These are phyloP conservation scores for Athalia rosae DNA, from an alignment of 2,888 invertebrate species.

Conservation along the genomic window DNA sequence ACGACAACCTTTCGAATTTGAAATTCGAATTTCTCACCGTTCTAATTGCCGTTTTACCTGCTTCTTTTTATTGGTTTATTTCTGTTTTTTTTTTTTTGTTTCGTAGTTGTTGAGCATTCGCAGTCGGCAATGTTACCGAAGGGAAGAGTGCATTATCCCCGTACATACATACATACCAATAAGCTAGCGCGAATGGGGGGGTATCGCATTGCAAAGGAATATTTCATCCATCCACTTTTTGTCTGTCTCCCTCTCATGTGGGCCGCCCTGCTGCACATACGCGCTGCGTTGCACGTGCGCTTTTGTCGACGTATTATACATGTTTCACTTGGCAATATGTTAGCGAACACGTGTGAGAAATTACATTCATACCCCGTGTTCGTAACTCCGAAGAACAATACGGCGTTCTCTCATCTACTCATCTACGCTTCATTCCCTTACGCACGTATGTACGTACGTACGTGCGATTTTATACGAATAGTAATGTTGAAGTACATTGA, in stretches of 20 bases:
- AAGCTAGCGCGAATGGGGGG: background rate
- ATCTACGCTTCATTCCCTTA: too few relatives aligned
- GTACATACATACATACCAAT: background rate
- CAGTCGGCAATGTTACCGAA: background rate
- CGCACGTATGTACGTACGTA: too few relatives aligned
- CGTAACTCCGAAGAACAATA: background rate
- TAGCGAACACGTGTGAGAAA: conserved; percentile 43
- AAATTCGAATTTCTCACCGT: too few relatives aligned
- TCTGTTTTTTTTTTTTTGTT: background rate
- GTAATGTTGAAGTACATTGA: too few relatives aligned
- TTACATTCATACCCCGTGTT: background rate
- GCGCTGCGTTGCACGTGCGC: conserved; percentile 26
- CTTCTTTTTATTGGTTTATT: too few relatives aligned
- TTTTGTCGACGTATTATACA: conserved; percentile 22
- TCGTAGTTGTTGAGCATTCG: background rate
- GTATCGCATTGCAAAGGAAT: background rate
- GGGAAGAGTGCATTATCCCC: background rate
- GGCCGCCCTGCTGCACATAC: conserved; percentile 18
- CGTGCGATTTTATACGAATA: too few relatives aligned
- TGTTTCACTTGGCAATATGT: conserved; percentile 40
- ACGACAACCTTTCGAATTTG: too few relatives aligned
- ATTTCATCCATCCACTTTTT: conserved; percentile 8
- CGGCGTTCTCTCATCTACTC: too few relatives aligned
- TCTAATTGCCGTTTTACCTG: too few relatives aligned
- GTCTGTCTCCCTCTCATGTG: conserved; percentile 30